Base-by-base conservation (phyloP, 1,140 invertebrate species). In the Sarcophaga bullata region DNA sequence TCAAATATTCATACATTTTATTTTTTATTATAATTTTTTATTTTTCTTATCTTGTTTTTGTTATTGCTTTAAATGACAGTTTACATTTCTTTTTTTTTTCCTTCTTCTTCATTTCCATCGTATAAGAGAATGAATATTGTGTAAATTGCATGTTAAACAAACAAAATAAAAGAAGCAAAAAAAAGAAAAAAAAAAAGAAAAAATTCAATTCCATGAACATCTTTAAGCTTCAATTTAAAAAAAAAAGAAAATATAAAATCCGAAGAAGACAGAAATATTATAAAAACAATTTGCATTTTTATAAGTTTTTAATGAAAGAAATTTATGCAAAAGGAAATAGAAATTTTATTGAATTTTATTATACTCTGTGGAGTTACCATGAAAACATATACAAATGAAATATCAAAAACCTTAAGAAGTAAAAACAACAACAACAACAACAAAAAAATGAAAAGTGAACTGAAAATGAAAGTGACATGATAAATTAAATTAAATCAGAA, bases 71-170 rank as follows among this genome's bases (percentile, higher is more conserved):
- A 68, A 68, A 68, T 68, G 62, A 68, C 62, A 68, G 62, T 68
- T 68, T 68, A 68, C 62, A 68, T 68, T 68, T 68, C 62, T 68
- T 68, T 17, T 15, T 58, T 58, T 15, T 58, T 13, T 58, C 13
- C 7, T n/a, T n/a, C n/a, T n/a, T n/a, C n/a, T n/a, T n/a, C n/a
- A n/a, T n/a, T n/a, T n/a, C n/a, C n/a, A n/a, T n/a, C n/a, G 17
- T 19, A 68, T 17, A n/a, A 68, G 62, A 68, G 17, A 68, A 68
- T 68, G 17, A 68, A 68, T 17, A n/a, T n/a, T n/a, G n/a, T 68
- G 62, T 68, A 68, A 68, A 68, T 68, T 68, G 62, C 62, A 68
- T 68, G 62, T 68, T 68, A 68, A 68, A n/a, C 62, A 68, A n/a
- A 68, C 15, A 68, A 58, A 58, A n/a, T n/a, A n/a, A n/a, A n/a